Evolutionary conservation across 1,140 invertebrate species (phyloP).

Genomic region (Drosophila ficusphila): DNA sequence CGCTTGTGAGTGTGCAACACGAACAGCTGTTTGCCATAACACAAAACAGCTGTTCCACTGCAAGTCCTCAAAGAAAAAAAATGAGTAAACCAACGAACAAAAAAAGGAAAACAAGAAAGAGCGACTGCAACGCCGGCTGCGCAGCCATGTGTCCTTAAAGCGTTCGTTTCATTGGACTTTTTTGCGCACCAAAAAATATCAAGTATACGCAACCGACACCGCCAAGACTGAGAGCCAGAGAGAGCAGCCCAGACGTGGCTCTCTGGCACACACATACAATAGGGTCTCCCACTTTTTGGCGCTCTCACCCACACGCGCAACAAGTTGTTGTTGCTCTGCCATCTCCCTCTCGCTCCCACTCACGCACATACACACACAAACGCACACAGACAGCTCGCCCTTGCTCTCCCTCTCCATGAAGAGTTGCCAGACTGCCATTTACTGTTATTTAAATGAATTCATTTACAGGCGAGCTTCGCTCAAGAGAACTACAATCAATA

Average conservation of each 20-base stretch:
- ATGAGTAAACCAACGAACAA: constrained; percentile 38
- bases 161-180: constrained; percentile 30
- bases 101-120: constrained; percentile 21
- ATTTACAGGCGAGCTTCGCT: constrained; percentile 11
- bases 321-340: constrained; percentile 62
- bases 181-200: constrained; percentile 72
- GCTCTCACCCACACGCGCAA: constrained; percentile 66
- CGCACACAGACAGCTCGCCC: constrained; percentile 24
- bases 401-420: constrained; percentile 13
- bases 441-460: constrained; percentile 43
- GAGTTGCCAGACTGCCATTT: constrained; percentile 51
- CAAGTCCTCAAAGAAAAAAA: constrained; percentile 18
- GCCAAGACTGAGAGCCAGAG: constrained; percentile 8
- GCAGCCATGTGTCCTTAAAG: constrained; percentile 64
- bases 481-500: not conserved
- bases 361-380: constrained; percentile 3
- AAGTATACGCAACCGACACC: constrained; percentile 51
- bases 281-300: not conserved
- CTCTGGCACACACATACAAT: constrained; percentile 8
- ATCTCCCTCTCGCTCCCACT: constrained; percentile 20
- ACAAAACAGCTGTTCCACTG: constrained; percentile 54
- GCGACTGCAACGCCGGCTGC: constrained; percentile 11
- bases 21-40: constrained; percentile 62
- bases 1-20: constrained; percentile 7
- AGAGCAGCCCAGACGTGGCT: constrained; percentile 37